Percentiles rank a stretch among this genome's conserved stretches.
phyloP scores from a whole-genome alignment of 37 sponge, comb jelly and placozoan species.

The Hormiphora californensis region DNA sequence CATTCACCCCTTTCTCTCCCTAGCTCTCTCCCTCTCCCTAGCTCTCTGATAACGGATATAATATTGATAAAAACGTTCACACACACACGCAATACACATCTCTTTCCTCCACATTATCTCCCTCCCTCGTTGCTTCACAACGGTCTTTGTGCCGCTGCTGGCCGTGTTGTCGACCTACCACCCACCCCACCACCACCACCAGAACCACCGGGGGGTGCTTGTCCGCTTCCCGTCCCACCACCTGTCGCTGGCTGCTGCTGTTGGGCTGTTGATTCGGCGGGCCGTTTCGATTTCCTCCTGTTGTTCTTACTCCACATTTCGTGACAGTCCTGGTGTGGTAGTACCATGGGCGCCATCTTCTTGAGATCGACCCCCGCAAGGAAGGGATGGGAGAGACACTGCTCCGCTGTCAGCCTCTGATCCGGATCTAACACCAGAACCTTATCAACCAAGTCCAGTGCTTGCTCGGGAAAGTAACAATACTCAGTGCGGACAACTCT shows the following conservation, averaged over 20 bases:
- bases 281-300: constrained; percentile 64
- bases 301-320: constrained; percentile 90
- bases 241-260: background rate
- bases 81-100: no score
- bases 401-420: constrained; percentile 74
- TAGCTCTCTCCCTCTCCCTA: no score
- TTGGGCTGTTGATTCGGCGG: background rate
- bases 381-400: constrained; percentile 79
- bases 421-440: constrained; percentile 81
- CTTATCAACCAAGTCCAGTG: constrained; percentile 84
- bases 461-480: constrained; percentile 71
- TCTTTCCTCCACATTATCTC: no score
- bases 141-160: no score
- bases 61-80: no score
- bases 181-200: no score
- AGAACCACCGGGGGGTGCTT: background rate
- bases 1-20: no score
- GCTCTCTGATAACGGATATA: no score
- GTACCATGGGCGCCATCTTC: constrained; percentile 63
- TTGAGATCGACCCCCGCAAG: constrained; percentile 62
- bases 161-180: no score
- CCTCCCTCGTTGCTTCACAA: no score
- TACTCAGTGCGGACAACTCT: constrained; percentile 17
- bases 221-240: background rate
- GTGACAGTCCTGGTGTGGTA: constrained; percentile 89